These are phyloP conservation scores for Myotis pilosus DNA, from an alignment of 2,797 vertebrate species.

Conservation along the genomic window DNA sequence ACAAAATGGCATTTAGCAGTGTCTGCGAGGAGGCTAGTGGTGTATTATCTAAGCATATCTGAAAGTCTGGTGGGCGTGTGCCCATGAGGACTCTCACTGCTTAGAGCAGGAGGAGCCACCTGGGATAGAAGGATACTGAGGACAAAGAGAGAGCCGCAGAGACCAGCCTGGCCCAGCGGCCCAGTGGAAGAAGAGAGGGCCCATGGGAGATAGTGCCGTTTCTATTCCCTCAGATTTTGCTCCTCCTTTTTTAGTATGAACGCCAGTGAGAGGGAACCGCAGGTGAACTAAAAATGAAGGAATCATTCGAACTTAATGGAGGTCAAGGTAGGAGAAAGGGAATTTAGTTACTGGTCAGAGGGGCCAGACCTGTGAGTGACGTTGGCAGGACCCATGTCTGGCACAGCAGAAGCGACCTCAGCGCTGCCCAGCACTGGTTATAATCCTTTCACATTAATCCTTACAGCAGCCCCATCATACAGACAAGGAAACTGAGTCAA, in stretches of 20 bases:
- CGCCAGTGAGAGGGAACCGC: background rate
- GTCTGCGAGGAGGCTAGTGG: background rate
- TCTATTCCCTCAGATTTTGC: background rate
- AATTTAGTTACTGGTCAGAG: no score
- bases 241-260: background rate
- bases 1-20: background rate
- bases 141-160: background rate
- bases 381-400: background rate
- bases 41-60: background rate
- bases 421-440: rapidly evolving
- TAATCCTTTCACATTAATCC: background rate
- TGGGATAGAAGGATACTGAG: background rate
- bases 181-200: background rate
- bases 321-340: background rate
- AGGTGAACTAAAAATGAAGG: background rate
- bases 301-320: background rate
- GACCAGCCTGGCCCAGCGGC: background rate
- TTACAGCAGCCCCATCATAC: background rate
- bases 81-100: background rate
- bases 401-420: background rate
- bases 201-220: background rate
- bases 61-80: background rate
- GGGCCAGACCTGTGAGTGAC: background rate
- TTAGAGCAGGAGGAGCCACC: background rate
- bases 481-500: background rate